These are phyloP conservation scores for Volucella inflata DNA, from an alignment of 2,888 invertebrate genomes.

Conservation along the genomic window DNA sequence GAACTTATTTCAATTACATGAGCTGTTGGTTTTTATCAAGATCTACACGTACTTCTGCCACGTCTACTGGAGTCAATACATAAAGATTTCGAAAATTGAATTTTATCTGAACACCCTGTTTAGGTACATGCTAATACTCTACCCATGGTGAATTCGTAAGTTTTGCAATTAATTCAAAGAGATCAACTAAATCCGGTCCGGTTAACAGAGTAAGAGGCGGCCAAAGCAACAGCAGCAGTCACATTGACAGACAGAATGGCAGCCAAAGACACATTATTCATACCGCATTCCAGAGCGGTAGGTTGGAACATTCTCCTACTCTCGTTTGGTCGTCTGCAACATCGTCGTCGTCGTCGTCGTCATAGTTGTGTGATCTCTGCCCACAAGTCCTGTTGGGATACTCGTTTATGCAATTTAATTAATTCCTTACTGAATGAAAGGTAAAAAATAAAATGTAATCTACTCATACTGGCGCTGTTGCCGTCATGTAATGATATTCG, in stretches of 20 bases:
- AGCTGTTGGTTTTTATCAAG: no score
- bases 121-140: conserved; percentile 32
- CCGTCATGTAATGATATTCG: conserved; percentile 41
- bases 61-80: no score
- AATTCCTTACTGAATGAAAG: conserved; percentile 44
- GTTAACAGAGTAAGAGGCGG: conserved; percentile 14
- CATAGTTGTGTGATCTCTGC: conserved; percentile 44
- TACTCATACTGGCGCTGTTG: not conserved
- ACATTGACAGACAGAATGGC: conserved; percentile 71
- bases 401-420: conserved; percentile 63
- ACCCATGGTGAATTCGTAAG: conserved; percentile 49
- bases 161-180: conserved; percentile 67
- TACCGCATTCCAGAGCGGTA: conserved; percentile 49
- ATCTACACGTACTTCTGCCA: no score
- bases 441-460: conserved; percentile 1
- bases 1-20: no score
- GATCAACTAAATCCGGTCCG: conserved; percentile 60
- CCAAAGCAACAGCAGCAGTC: conserved; percentile 39
- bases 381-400: conserved; percentile 66
- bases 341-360: not conserved
- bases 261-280: conserved; percentile 67
- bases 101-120: conserved; percentile 38
- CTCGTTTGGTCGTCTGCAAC: not conserved
- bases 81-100: not conserved
- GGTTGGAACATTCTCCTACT: conserved; percentile 31